These are phyloP conservation scores for Sepiola atlantica DNA, from an alignment of 2,888 invertebrate species.

Conservation along the genomic window DNA sequence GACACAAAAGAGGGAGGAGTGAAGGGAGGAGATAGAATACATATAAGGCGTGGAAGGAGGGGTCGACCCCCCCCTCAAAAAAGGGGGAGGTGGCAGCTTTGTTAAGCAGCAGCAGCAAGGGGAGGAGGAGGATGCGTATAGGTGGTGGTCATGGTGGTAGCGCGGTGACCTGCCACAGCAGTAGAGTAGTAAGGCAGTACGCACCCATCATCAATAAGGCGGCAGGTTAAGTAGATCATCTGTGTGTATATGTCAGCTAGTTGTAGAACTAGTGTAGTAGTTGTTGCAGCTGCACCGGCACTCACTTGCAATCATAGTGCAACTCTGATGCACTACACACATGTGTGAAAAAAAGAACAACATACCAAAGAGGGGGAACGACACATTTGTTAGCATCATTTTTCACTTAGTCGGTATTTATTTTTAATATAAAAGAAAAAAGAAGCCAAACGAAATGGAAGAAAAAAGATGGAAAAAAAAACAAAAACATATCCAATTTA, in stretches of 20 bases:
- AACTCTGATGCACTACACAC: background rate
- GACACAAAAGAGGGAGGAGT: background rate
- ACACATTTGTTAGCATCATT: background rate
- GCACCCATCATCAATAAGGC: background rate
- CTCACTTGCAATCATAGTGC: background rate
- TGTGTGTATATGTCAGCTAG: background rate
- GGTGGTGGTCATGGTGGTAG: slow-evolving; percentile 24
- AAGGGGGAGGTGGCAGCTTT: too few relatives aligned
- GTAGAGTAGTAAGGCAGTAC: slow-evolving; percentile 11
- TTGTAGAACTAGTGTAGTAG: slow-evolving; percentile 15
- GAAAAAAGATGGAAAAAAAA: too few relatives aligned
- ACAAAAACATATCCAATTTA: too few relatives aligned
- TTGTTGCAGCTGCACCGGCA: background rate
- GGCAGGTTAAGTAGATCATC: slow-evolving; percentile 32
- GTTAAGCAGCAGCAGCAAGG: background rate
- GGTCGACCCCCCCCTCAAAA: background rate
- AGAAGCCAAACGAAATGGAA: background rate
- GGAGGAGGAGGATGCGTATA: background rate
- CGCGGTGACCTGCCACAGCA: slow-evolving; percentile 14
- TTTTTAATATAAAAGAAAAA: background rate
- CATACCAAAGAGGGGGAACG: background rate
- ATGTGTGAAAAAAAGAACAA: background rate
- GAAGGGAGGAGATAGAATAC: background rate
- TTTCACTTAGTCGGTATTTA: background rate
- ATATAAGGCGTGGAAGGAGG: slow-evolving; percentile 8